These are phyloP conservation scores for Falcunculus frontatus DNA, from an alignment of 2,113 vertebrate genomes.

Conservation along the genomic window DNA sequence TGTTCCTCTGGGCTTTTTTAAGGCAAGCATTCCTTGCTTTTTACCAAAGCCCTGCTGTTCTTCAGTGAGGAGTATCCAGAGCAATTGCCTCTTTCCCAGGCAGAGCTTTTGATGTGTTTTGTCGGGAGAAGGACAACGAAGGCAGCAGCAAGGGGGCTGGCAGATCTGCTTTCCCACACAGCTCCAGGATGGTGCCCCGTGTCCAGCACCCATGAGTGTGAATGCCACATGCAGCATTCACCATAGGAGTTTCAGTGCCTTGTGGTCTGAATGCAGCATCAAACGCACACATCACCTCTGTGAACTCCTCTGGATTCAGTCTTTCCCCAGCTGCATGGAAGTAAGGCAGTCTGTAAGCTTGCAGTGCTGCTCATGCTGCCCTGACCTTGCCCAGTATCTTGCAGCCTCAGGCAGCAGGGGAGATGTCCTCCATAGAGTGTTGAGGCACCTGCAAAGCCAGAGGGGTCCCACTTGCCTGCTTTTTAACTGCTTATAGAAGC, in stretches of 20 bases:
- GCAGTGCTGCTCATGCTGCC: background rate
- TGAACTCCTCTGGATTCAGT: background rate
- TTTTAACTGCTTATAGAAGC: background rate
- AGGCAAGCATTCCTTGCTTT: background rate
- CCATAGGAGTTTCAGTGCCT: background rate
- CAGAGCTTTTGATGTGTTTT: background rate
- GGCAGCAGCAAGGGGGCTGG: background rate
- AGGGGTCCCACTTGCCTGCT: background rate
- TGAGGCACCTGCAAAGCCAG: background rate
- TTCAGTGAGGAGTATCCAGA: background rate
- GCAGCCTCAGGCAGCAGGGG: background rate
- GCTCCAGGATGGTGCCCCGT: background rate
- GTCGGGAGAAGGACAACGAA: background rate
- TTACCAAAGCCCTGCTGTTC: background rate
- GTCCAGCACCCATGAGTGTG: rapidly evolving
- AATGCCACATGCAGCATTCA: background rate
- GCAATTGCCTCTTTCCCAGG: background rate
- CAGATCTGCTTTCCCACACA: background rate
- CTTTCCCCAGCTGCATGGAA: background rate
- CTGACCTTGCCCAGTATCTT: background rate
- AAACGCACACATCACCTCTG: background rate
- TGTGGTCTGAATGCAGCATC: background rate
- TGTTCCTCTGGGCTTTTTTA: background rate
- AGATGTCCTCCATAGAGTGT: background rate
- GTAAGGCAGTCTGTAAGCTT: background rate